Conservation (phyloP, 2,888 invertebrate species). For the Drosophila anomelani region DNA sequence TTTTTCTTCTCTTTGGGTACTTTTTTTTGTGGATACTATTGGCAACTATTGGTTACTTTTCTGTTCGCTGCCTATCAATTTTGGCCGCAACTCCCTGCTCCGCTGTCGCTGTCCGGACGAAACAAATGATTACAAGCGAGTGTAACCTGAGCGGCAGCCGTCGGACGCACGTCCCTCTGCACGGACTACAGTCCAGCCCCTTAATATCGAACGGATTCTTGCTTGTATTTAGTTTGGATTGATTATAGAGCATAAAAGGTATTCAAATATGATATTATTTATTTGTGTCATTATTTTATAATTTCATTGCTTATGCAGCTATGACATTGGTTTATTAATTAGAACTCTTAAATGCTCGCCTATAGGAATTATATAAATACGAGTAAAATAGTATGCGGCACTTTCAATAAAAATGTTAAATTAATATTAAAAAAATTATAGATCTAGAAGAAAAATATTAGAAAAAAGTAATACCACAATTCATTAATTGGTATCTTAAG, state of each 20-base stretch:
- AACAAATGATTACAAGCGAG: slow-evolving; percentile 78
- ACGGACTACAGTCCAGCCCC: background rate
- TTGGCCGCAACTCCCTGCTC: slow-evolving; percentile 46
- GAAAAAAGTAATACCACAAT: background rate
- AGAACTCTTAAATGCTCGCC: background rate
- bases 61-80: slow-evolving; percentile 75
- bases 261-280: background rate
- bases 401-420: background rate
- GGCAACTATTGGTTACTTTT: slow-evolving; percentile 31
- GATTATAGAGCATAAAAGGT: no score
- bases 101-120: slow-evolving; percentile 66
- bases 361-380: background rate
- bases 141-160: slow-evolving; percentile 75
- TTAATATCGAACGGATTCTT: background rate
- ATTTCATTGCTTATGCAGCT: background rate
- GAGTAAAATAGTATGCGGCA: background rate
- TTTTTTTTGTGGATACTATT: background rate
- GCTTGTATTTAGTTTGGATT: no score
- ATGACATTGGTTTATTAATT: background rate
- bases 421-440: background rate
- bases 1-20: slow-evolving; percentile 9
- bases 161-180: slow-evolving; percentile 20
- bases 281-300: background rate
- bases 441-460: background rate
- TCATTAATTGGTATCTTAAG: background rate